A percentile compares a stretch with the other conserved stretches of the same genome.
These are phyloP conservation scores for Peromyscus melanophrys DNA, from an alignment of 2,797 vertebrate genomes.

Conservation along the genomic window DNA sequence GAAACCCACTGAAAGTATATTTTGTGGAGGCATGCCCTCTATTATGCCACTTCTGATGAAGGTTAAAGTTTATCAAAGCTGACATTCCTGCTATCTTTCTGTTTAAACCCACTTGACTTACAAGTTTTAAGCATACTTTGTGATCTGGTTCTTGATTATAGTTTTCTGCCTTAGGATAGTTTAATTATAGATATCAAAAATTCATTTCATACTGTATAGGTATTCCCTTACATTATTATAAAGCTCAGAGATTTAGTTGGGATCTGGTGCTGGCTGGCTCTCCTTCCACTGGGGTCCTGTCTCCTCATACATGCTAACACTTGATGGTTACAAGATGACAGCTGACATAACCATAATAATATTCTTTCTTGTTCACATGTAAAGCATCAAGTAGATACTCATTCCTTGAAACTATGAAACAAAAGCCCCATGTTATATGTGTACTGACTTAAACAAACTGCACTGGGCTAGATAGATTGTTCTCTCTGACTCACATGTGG, in stretches of 20 bases:
- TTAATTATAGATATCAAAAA: conserved; percentile 26
- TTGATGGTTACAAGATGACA: background rate
- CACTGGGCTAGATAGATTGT: too few relatives aligned
- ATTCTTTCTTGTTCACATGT: too few relatives aligned
- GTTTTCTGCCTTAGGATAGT: background rate
- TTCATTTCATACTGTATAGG: background rate
- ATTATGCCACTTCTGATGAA: background rate
- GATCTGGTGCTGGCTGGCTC: background rate
- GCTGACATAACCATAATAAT: too few relatives aligned
- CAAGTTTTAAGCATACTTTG: background rate
- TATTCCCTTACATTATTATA: background rate
- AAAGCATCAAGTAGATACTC: too few relatives aligned
- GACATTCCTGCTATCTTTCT: background rate
- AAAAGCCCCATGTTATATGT: too few relatives aligned
- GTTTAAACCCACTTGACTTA: background rate
- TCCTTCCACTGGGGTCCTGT: background rate
- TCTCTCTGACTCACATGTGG: too few relatives aligned
- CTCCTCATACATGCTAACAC: background rate
- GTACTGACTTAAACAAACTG: too few relatives aligned
- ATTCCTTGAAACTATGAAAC: too few relatives aligned
- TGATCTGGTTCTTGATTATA: background rate
- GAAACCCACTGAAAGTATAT: background rate
- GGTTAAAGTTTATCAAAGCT: background rate
- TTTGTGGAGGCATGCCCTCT: background rate
- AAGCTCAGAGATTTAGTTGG: background rate